These are phyloP conservation scores for Halcyon leucocephala DNA, from an alignment of 2,797 vertebrate species.

Conservation along the genomic window DNA sequence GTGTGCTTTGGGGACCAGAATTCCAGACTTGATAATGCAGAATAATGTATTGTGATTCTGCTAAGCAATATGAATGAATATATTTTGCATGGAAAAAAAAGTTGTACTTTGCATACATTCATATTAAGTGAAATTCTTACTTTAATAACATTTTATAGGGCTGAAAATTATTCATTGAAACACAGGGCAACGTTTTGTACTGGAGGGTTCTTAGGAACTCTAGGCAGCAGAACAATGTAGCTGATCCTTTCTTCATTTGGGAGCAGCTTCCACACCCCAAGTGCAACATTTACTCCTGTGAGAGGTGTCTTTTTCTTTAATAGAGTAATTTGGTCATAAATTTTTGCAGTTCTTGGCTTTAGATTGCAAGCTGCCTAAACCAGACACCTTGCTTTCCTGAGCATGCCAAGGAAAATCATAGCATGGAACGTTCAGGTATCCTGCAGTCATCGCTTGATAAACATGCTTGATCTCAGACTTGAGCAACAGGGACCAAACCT, in stretches of 20 bases:
- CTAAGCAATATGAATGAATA: background rate
- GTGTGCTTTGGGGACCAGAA: background rate
- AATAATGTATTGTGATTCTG: slow-evolving; percentile 8
- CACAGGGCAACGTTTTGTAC: background rate
- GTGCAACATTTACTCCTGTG: background rate
- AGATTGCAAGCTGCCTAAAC: background rate
- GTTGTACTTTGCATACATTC: background rate
- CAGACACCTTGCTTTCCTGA: background rate
- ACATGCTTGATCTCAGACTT: background rate
- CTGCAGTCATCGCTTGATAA: background rate
- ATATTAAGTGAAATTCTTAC: background rate
- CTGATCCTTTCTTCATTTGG: background rate
- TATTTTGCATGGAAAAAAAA: background rate
- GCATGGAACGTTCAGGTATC: background rate
- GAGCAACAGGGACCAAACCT: background rate
- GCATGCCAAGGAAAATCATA: background rate
- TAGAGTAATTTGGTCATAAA: background rate
- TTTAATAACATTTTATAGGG: background rate
- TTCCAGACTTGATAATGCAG: background rate
- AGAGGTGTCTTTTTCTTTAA: background rate
- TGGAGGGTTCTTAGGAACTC: background rate
- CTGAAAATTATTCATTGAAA: background rate
- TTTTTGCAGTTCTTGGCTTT: background rate
- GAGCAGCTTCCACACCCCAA: background rate
- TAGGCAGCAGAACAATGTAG: background rate